Evolutionary conservation across 2,797 vertebrate species (phyloP), one percentile per base, ranked within the genome.

Genomic region (Psittacula derbiana): DNA sequence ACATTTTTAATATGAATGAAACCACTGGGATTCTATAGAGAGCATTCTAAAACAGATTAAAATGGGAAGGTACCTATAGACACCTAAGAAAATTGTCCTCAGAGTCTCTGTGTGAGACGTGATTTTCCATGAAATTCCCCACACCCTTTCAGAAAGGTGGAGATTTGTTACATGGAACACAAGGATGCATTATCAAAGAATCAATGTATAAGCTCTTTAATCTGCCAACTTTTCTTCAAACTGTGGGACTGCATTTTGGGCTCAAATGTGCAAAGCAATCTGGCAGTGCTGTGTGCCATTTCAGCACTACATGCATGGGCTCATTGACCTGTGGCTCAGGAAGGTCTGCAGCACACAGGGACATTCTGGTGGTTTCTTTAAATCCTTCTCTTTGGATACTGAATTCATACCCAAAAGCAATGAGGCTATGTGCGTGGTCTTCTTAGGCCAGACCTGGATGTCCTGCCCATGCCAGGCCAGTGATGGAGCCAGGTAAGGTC

Each of bases 341-440:
- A 16, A 31, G 43, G 47, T 25, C 70, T 44, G 52, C 67, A 7
- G 30, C 31, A 3, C 2, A 30, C 5, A 2, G 6, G 5, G 11
- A n/a, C 55, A 11, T 4, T 5, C 52, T 21, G 52, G 28, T 18
- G 40, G 11, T 19, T 46, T 44, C 64, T 36, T 27, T 12, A 27
- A 40, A 36, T 33, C 60, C 23, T 66, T 30, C 64, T 58, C 58
- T 14, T 33, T 1, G 1, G 20, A 2, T 3, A 1, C 38, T 8
- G 16, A 15, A 8, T 13, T 16, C 36, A 3, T 3, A 0, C 16
- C 13, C 2, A 14, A 11, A 12, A 25, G 57, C 38, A 1, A 43
- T 7, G 13, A 44, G 47, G 24, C 38, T 19, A 13, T 1, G 2
- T 10, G 31, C 3, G 0, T 1, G 19, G 15, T 33, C 33, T 9